Evolutionary conservation across 2,888 invertebrate species (phyloP), one percentile per base, ranked within the genome.

Genomic region (Drosophila picticornis): DNA sequence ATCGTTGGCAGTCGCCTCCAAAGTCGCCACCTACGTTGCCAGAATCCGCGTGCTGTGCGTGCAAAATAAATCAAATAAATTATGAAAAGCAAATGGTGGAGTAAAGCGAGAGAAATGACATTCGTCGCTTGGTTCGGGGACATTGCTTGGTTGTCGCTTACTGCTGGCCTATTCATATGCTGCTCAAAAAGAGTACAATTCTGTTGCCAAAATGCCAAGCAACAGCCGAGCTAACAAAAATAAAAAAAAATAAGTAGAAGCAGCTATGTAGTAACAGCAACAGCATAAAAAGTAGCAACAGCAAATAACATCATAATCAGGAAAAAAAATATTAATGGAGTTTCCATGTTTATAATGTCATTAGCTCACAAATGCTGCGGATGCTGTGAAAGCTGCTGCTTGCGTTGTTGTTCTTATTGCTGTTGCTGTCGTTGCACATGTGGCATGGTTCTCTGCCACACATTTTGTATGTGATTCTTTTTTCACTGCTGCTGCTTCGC

Each of bases 311-410:
- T 87, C 83, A 89, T 84, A 84, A 88, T 88, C 84, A 90, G 83
- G 67, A 83, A 86, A 77, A 27, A 29, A 57, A 29, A 57, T 91
- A 90, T 90, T 90, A 90, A 90, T 90, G 90, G 91, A 90, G 85
- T 91, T 90, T 91, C 89, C 90, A 90, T 90, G 90, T 90, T 90
- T 90, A 91, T 90, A 90, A 91, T 91, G 91, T 91, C 90, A 90
- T 91, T 91, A 91, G 91, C 91, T 88, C 90, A 88, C 88, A 90
- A 88, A 90, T 88, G 84, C 83, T 76, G 83, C 88, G 84, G 85
- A 89, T 81, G 84, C 67, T 83, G 71, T 71, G 69, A 63, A 67
- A 70, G 77, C 71, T 88, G 63, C 48, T 67, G 55, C 43, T 61
- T 34, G 52, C 27, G 34, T 13, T 64, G 65, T n/a, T 64, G 38